Base-by-base conservation (phyloP, 2,888 invertebrate genomes). In the Chloromyia formosa region DNA sequence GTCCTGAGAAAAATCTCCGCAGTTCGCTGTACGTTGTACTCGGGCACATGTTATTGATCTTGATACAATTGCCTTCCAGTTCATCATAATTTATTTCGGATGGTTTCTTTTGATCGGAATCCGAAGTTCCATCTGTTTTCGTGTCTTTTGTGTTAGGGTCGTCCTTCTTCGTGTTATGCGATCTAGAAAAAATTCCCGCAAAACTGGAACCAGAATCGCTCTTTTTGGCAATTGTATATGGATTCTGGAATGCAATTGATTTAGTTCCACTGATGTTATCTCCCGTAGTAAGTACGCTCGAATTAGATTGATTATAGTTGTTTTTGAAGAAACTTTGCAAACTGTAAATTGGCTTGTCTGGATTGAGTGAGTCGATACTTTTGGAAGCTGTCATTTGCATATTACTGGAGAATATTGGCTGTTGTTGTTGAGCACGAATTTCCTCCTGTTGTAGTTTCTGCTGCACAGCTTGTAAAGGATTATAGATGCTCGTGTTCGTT, bases 21-120 rank as follows among this genome's bases (percentile, higher is more conserved):
- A 97, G 87, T 81, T 96, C 96, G 53, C 91, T 90, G 82, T 94
- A 94, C 60, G 90, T 91, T 1, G 93, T 92, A 80, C 88, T 91
- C 18, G 90, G 88, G 3, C 94, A 92, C 82, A 96, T 88, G 79
- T 92, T 91, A 27, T 89, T 87, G 4, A 94, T 87, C 80, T 93
- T 92, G 1, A 96, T 89, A 82, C 94, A 93, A 77, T 80, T 82
- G 74, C 76, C 79, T 77, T 35, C 82, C 49, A 71, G 45, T 16
- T 75, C 74, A 62, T 77, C 75, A 53, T 72, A 75, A 61, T 77
- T 73, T 16, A 73, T 73, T 23, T 73, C 73, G 1, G 60, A 3
- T 54, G 54, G 10, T 16, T 61, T 60, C 23, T 60, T 73, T 3
- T 9, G 7, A 18, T 42, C 42, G 18, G 23, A 20, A 18, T 68